Evolutionary conservation across 1,140 invertebrate species (phyloP), one percentile per base, ranked within the genome.

Genomic region (Pantala flavescens): DNA sequence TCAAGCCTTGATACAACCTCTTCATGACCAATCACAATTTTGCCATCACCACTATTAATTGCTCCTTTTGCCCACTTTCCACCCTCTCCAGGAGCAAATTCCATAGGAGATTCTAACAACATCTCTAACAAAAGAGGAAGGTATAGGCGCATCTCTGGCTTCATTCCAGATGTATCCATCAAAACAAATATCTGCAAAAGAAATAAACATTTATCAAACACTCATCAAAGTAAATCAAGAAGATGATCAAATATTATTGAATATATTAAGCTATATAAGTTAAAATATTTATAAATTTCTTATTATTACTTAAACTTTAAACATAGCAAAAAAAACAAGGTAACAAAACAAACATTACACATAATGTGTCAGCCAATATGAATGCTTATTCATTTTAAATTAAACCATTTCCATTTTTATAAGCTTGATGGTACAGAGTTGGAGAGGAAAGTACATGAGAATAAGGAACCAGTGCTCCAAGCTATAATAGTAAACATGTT

Each of bases 1-100:
- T 93, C 90, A 7, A 94, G 85, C 80, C 90, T 85, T 0, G 88
- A 84, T n/a, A 95, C 89, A 24, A 95, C 86, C 12, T 90, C 85
- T 79, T 93, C 89, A 81, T 92, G 89, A 0, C 88, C 85, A 7
- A 91, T 83, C 7, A 89, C 76, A 79, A 83, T 81, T 63, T 63
- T 21, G 70, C 82, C 83, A 78, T 88, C 86, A 23, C 85, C 83
- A 63, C 3, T 21, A 19, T 16, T 14, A 21, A 21, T 14, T 7
- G n/a, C n/a, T 16, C 49, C n/a, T 63, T 63, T 63, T 3, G 49
- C 49, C 49, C 49, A 63, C 49, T 63, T 21, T 14, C 49, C 49
- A 19, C 49, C 49, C n/a, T 63, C 5, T 5, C n/a, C n/a, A 21
- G 14, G 1, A 16, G 14, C 12, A 21, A 63, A 63, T 72, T 83